Conservation (phyloP, 2,888 invertebrate genomes). For the Incurvaria masculella region DNA sequence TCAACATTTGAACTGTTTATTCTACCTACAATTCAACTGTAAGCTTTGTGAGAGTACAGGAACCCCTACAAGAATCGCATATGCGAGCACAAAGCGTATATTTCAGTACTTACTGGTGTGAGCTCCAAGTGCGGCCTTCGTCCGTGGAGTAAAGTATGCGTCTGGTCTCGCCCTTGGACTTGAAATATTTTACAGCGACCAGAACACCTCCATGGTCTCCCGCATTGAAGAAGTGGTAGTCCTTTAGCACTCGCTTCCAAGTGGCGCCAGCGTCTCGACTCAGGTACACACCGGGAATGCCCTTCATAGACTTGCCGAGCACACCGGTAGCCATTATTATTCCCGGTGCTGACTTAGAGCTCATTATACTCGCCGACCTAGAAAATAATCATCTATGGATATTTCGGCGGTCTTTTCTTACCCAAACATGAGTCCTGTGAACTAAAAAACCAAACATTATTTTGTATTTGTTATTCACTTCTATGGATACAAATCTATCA, state of each 20-base stretch:
- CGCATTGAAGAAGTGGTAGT: slow-evolving; percentile 82
- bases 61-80: too few relatives aligned
- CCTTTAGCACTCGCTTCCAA: slow-evolving; percentile 78
- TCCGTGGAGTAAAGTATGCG: slow-evolving; percentile 81
- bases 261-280: slow-evolving; percentile 79
- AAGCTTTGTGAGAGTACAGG: too few relatives aligned
- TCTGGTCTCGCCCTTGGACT: slow-evolving; percentile 71
- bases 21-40: too few relatives aligned
- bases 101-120: slow-evolving; percentile 51
- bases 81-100: too few relatives aligned
- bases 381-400: slow-evolving; percentile 11
- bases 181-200: slow-evolving; percentile 81
- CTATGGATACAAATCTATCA: too few relatives aligned
- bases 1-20: neutral
- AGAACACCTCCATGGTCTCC: slow-evolving; percentile 90
- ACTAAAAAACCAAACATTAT: neutral
- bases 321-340: slow-evolving; percentile 85
- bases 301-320: slow-evolving; percentile 73
- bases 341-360: slow-evolving; percentile 84
- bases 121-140: slow-evolving; percentile 80
- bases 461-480: neutral
- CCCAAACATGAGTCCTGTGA: too few relatives aligned
- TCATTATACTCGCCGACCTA: slow-evolving; percentile 76
- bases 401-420: too few relatives aligned
- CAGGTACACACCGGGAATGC: slow-evolving; percentile 76